Conservation (phyloP, 1,140 invertebrate species). For the Diorhabda carinulata region DNA sequence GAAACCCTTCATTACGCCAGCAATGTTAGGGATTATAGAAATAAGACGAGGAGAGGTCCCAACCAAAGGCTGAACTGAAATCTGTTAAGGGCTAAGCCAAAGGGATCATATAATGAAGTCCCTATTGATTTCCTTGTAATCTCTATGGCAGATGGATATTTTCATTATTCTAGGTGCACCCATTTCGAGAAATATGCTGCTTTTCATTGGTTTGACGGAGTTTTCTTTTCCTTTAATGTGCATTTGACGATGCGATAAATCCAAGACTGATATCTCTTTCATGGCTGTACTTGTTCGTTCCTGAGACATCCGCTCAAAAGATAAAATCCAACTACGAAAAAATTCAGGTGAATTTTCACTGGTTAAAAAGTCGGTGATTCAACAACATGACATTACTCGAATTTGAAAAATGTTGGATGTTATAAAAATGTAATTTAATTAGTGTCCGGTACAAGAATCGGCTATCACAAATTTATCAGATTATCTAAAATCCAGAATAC, state of each 20-base stretch:
- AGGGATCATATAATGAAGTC: conserved; percentile 36
- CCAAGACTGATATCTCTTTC: neutral
- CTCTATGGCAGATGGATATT: conserved; percentile 26
- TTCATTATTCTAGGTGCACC: conserved; percentile 28
- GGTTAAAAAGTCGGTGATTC: no score
- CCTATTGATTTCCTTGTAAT: conserved; percentile 38
- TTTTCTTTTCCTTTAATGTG: neutral
- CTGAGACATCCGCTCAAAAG: no score
- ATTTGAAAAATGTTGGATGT: no score
- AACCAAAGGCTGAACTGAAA: conserved; percentile 32
- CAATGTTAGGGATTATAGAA: neutral
- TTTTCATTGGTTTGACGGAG: conserved; percentile 2
- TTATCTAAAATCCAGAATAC: no score
- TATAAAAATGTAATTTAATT: no score
- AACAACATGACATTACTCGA: no score
- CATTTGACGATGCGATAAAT: conserved; percentile 7
- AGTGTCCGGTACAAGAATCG: no score
- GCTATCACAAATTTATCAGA: no score
- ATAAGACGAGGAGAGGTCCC: conserved; percentile 17
- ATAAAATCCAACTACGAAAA: no score
- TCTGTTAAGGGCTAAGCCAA: conserved; percentile 31
- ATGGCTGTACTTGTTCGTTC: neutral
- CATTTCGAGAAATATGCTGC: conserved; percentile 11
- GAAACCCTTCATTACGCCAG: neutral
- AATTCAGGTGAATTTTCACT: no score